A percentile compares a stretch with the other conserved stretches of the same genome.
phyloP scores from a whole-genome alignment of 2,888 invertebrate species.

The Cataglyphis rosenhaueri region DNA sequence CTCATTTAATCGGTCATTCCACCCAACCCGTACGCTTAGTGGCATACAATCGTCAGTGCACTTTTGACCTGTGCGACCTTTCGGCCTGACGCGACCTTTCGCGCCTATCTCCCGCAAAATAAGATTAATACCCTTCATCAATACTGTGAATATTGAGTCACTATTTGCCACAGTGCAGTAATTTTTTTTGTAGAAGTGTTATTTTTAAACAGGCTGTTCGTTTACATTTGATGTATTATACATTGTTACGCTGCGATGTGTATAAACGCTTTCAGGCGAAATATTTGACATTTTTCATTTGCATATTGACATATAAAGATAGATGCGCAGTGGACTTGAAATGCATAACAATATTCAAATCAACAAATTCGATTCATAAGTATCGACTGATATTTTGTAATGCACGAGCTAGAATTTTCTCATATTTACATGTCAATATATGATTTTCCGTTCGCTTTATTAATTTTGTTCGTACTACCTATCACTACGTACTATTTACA shows the following conservation, averaged over 20 bases:
- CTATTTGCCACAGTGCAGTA: background rate
- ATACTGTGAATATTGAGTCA: background rate
- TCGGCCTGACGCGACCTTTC: slow-evolving; percentile 22
- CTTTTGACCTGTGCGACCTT: slow-evolving; percentile 42
- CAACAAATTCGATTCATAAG: slow-evolving; percentile 1
- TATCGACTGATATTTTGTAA: slow-evolving; percentile 27
- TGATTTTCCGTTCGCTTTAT: slow-evolving; percentile 27
- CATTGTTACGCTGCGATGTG: background rate
- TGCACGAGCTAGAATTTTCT: slow-evolving; percentile 18
- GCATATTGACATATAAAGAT: slow-evolving; percentile 29
- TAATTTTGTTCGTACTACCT: slow-evolving; percentile 14
- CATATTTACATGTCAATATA: slow-evolving; percentile 20
- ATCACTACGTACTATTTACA: background rate
- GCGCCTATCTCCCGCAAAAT: slow-evolving; percentile 23
- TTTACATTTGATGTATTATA: background rate
- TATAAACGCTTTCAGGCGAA: background rate
- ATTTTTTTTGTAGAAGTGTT: background rate
- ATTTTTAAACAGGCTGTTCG: background rate
- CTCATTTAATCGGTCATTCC: slow-evolving; percentile 16
- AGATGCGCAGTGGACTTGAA: background rate
- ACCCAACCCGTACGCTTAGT: background rate
- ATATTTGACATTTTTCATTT: slow-evolving; percentile 35
- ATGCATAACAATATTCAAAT: slow-evolving; percentile 37
- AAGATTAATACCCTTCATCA: slow-evolving; percentile 33
- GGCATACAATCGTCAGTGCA: slow-evolving; percentile 26